Evolutionary conservation across 1,140 invertebrate genomes (phyloP).

Genomic region (Sitobion miscanthi): DNA sequence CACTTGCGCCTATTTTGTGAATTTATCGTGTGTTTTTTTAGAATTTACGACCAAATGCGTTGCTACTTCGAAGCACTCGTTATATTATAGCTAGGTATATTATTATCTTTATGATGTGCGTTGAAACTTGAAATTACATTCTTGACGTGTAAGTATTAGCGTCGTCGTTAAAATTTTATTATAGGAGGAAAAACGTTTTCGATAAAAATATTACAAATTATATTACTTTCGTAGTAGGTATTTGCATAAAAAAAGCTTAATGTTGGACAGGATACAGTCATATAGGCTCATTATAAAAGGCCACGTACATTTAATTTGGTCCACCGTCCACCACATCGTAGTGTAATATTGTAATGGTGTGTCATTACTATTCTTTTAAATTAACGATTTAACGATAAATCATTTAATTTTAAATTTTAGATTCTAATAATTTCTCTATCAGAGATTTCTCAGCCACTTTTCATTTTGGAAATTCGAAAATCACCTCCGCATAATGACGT

Average conservation of each 20-base stretch:
- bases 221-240: neutral
- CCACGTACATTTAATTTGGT: neutral
- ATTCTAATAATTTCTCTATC: neutral
- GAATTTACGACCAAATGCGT: neutral
- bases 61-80: neutral
- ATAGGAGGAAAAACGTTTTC: neutral
- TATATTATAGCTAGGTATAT: no score
- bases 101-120: neutral
- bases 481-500: neutral
- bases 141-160: neutral
- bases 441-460: neutral
- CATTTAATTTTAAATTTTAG: neutral
- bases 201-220: conserved; percentile 8
- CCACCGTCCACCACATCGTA: neutral
- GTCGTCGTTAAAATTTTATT: neutral
- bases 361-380: neutral
- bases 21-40: neutral
- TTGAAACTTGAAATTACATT: conserved; percentile 3
- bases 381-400: neutral
- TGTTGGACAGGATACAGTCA: neutral
- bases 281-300: neutral
- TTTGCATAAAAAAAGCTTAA: neutral
- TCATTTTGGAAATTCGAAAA: neutral
- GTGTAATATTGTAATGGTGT: no score
- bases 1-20: neutral